These are phyloP conservation scores for Chinchilla lanigera DNA, from an alignment of 2,113 vertebrate genomes.

Conservation along the genomic window DNA sequence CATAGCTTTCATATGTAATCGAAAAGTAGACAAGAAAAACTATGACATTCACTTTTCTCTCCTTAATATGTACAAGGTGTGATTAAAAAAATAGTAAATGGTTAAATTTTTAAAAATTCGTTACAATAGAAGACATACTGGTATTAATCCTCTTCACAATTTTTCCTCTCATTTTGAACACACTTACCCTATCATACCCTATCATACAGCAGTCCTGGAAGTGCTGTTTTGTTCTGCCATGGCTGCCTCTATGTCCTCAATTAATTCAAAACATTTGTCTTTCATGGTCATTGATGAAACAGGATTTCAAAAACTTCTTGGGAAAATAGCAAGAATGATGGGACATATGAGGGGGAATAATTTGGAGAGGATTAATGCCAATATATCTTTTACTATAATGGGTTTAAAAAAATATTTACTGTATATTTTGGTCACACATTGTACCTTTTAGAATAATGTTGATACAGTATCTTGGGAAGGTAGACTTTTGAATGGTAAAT, in stretches of 20 bases:
- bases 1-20: slow-evolving; percentile 29
- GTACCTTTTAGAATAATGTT: slow-evolving; percentile 46
- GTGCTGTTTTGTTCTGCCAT: background rate
- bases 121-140: background rate
- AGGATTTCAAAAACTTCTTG: background rate
- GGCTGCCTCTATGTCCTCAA: background rate
- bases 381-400: background rate
- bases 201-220: background rate
- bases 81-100: background rate
- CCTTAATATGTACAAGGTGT: background rate
- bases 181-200: background rate
- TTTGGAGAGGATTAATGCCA: background rate
- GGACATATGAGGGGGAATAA: background rate
- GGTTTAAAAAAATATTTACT: background rate
- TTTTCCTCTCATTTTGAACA: background rate
- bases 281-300: background rate
- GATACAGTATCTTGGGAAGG: background rate
- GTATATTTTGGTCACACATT: background rate
- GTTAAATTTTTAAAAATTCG: background rate
- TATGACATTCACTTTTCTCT: slow-evolving; percentile 23
- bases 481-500: slow-evolving; percentile 4
- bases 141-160: background rate
- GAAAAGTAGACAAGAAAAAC: slow-evolving; percentile 12
- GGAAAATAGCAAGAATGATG: background rate
- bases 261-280: background rate